A percentile compares a stretch with the other conserved stretches of the same genome.
Conservation (phyloP, 2,113 vertebrate species). For the Cnemophilus loriae region DNA sequence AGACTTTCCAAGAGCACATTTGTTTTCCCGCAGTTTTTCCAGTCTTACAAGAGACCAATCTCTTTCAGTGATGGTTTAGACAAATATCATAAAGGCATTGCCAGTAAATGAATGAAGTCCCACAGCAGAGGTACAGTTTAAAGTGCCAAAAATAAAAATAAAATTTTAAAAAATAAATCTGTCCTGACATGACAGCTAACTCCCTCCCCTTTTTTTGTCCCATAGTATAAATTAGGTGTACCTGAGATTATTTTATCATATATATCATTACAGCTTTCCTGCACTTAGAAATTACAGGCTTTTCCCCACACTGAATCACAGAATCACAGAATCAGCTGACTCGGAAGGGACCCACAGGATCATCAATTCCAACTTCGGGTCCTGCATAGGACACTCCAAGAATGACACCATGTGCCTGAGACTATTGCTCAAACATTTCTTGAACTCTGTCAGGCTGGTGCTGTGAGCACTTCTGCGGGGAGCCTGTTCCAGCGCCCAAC, state of each 20-base stretch:
- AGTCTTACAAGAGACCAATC: neutral
- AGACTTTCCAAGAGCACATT: neutral
- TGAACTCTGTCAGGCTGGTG: neutral
- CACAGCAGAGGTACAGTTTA: neutral
- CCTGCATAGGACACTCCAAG: neutral
- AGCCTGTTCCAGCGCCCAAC: fast-evolving
- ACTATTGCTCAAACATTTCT: neutral
- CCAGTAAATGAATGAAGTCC: neutral
- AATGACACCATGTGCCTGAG: neutral
- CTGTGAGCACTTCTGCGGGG: neutral
- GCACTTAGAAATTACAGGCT: neutral
- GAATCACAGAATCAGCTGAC: neutral
- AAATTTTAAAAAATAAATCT: neutral
- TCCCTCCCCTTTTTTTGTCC: fast-evolving
- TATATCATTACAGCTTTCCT: neutral
- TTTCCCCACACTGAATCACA: neutral
- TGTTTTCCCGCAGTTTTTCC: neutral
- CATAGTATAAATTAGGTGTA: neutral
- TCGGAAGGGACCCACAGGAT: neutral
- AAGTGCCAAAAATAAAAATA: neutral
- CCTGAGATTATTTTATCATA: neutral
- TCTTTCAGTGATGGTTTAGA: neutral
- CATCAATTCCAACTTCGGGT: too few relatives aligned
- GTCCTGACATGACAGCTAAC: neutral
- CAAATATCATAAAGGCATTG: neutral